Percentiles rank a stretch among this genome's conserved stretches.
Conservation (phyloP, 2,113 vertebrate species). For the Tichodroma muraria region DNA sequence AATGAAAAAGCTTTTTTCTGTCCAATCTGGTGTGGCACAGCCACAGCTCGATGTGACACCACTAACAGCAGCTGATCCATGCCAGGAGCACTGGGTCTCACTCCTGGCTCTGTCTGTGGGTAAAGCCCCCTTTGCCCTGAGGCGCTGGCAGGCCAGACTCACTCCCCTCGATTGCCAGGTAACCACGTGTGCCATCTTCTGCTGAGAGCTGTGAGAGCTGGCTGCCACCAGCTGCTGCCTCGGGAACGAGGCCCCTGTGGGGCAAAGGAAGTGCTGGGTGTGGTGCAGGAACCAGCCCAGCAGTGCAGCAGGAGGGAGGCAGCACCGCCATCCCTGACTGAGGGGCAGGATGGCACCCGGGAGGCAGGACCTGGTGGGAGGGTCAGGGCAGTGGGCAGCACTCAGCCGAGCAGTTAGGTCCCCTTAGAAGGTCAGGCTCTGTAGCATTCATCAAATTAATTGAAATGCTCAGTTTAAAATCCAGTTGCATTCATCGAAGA, state of each 20-base stretch:
- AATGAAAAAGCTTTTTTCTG: neutral
- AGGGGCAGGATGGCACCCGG: fast-evolving
- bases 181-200: fast-evolving
- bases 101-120: fast-evolving
- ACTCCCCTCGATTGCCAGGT: fast-evolving
- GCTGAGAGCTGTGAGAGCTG: fast-evolving
- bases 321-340: neutral
- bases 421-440: neutral
- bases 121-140: fast-evolving
- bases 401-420: neutral
- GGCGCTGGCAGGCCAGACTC: neutral
- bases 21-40: neutral
- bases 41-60: fast-evolving
- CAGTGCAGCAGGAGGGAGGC: fast-evolving
- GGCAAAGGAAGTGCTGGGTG: fast-evolving
- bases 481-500: neutral
- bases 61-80: neutral
- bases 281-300: neutral
- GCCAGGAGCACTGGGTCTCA: neutral
- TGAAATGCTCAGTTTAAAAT: neutral
- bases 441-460: neutral
- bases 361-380: neutral
- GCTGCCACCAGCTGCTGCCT: neutral
- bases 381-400: neutral
- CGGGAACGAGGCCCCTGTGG: fast-evolving